A percentile compares a stretch with the other conserved stretches of the same genome.
Conservation (phyloP, 2,888 invertebrate species). For the Cordilura impudica region DNA sequence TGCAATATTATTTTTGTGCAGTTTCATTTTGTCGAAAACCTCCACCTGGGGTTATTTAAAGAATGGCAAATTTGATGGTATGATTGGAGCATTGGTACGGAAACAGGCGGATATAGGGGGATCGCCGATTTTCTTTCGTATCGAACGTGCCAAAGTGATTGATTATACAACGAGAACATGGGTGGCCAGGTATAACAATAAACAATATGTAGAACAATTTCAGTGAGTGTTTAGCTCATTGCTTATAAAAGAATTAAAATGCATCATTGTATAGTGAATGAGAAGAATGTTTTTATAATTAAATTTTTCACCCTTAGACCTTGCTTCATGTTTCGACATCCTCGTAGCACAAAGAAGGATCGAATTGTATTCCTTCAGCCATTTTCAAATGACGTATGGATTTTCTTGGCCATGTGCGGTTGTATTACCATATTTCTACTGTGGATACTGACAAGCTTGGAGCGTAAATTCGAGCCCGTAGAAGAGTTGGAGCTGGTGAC, state of each 20-base stretch:
- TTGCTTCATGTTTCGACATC: slow-evolving; percentile 84
- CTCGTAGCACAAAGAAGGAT: slow-evolving; percentile 81
- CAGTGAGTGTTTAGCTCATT: background rate
- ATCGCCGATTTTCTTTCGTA: slow-evolving; percentile 82
- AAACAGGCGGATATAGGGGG: slow-evolving; percentile 83
- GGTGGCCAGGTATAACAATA: slow-evolving; percentile 79
- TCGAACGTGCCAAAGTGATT: slow-evolving; percentile 81
- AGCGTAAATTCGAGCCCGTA: slow-evolving; percentile 66
- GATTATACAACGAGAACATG: slow-evolving; percentile 82
- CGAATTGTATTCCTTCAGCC: slow-evolving; percentile 83
- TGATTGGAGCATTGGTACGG: slow-evolving; percentile 81
- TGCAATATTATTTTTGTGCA: slow-evolving; percentile 45
- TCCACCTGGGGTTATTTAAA: slow-evolving; percentile 83
- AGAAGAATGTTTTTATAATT: background rate
- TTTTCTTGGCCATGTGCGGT: slow-evolving; percentile 77
- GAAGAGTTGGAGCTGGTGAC: slow-evolving; percentile 32
- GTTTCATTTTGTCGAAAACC: slow-evolving; percentile 74
- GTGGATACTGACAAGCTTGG: slow-evolving; percentile 69
- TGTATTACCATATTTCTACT: slow-evolving; percentile 72
- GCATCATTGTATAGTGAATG: background rate
- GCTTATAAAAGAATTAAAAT: background rate
- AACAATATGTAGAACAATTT: background rate
- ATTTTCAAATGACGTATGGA: slow-evolving; percentile 81
- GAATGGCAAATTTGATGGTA: slow-evolving; percentile 82
- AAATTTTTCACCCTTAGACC: slow-evolving; percentile 77